A percentile compares a stretch with the other conserved stretches of the same genome.
Evolutionary conservation across 2,797 vertebrate species (phyloP).

Genomic region (Balearica regulorum): DNA sequence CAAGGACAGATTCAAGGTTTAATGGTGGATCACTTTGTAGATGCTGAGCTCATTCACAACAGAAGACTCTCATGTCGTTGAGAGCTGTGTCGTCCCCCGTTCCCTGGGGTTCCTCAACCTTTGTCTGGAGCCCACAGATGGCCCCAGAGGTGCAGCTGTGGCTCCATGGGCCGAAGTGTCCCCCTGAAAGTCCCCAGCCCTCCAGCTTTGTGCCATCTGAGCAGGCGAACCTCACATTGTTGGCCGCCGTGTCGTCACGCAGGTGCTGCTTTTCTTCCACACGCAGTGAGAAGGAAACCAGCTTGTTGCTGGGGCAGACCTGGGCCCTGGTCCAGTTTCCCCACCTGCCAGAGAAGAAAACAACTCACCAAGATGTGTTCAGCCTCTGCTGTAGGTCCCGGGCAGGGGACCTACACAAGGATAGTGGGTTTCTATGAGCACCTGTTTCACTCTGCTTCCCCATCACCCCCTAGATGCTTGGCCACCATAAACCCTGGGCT

Average conservation of each 20-base stretch:
- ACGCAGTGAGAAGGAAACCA: not conserved
- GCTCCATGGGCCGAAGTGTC: not conserved
- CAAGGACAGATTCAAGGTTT: not conserved
- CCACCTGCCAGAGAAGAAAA: not conserved
- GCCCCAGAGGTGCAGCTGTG: not conserved
- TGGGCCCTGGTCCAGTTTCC: not conserved
- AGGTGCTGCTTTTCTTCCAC: not conserved
- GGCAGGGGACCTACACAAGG: not conserved
- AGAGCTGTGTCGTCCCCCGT: not conserved
- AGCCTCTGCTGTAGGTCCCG: not conserved
- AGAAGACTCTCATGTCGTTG: not conserved
- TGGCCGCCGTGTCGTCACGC: accelerated
- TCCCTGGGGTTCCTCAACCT: not conserved
- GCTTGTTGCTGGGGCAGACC: not conserved
- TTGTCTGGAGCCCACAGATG: slow-evolving; percentile 6
- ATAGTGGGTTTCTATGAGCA: not conserved
- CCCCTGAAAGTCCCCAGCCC: not conserved
- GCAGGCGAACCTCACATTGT: not conserved
- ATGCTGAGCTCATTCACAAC: not conserved
- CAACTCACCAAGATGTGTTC: not conserved
- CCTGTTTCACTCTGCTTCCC: not conserved
- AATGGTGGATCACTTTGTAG: not conserved
- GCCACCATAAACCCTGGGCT: not conserved
- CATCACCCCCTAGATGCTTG: too few relatives aligned
- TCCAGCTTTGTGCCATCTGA: not conserved